Conservation (phyloP, 2,888 invertebrate genomes). For the Diachrysia chrysitis region DNA sequence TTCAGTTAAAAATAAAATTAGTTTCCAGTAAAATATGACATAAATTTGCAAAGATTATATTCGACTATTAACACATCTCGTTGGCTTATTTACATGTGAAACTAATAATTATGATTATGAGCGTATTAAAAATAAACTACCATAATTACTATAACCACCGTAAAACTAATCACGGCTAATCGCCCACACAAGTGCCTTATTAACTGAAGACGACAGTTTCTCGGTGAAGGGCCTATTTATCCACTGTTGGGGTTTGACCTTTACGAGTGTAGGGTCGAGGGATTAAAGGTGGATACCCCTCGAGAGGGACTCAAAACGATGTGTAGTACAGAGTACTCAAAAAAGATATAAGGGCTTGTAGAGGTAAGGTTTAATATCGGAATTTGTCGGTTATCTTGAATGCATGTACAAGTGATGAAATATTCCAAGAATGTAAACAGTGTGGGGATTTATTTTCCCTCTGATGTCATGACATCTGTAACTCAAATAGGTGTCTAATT, state of each 20-base stretch:
- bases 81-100: no score
- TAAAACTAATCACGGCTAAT: slow-evolving; percentile 4
- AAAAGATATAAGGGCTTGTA: slow-evolving; percentile 12
- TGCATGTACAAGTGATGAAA: neutral
- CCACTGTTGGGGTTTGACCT: slow-evolving; percentile 12
- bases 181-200: neutral
- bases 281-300: slow-evolving; percentile 3
- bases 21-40: no score
- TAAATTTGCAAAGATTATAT: no score
- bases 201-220: neutral
- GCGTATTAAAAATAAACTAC: neutral
- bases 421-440: no score
- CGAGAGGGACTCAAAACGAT: slow-evolving; percentile 6
- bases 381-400: neutral
- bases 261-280: slow-evolving; percentile 6
- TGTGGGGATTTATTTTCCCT: no score
- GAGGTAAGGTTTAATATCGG: neutral
- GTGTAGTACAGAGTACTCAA: slow-evolving; percentile 12
- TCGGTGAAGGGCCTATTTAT: slow-evolving; percentile 8
- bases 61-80: no score
- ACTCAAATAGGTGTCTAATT: neutral
- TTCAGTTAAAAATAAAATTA: no score
- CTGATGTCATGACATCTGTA: no score
- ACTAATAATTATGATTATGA: no score
- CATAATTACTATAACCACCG: neutral